Conservation (phyloP, 2,888 invertebrate genomes). For the Nomada ferruginata region DNA sequence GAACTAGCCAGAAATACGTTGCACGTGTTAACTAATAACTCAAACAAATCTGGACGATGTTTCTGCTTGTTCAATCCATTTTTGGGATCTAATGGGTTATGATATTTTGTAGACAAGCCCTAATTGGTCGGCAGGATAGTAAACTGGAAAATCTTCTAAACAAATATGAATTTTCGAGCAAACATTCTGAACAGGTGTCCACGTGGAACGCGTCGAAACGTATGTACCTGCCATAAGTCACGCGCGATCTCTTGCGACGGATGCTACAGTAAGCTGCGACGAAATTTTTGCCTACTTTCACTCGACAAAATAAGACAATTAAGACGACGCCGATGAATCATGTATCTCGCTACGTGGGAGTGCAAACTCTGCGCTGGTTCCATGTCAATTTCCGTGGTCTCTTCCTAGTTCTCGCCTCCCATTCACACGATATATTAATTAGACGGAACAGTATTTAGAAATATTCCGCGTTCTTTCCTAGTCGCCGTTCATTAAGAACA, state of each 20-base stretch:
- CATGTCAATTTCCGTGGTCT: slow-evolving; percentile 71
- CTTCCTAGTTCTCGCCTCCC: slow-evolving; percentile 67
- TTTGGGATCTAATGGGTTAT: slow-evolving; percentile 24
- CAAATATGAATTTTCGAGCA: slow-evolving; percentile 20
- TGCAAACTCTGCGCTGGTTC: slow-evolving; percentile 62
- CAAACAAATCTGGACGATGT: slow-evolving; percentile 51
- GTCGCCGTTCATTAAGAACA: slow-evolving; percentile 14
- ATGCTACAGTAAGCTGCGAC: not conserved
- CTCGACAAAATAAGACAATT: slow-evolving; percentile 58
- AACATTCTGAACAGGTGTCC: slow-evolving; percentile 8
- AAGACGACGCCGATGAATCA: slow-evolving; percentile 58
- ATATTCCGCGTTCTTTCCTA: slow-evolving; percentile 30
- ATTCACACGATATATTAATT: slow-evolving; percentile 71
- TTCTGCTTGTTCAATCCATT: not conserved
- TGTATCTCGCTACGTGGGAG: slow-evolving; percentile 69
- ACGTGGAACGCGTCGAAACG: not conserved
- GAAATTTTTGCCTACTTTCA: slow-evolving; percentile 47
- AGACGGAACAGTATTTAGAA: slow-evolving; percentile 42
- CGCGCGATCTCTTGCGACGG: not conserved
- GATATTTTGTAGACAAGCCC: slow-evolving; percentile 17
- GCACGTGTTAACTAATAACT: slow-evolving; percentile 61
- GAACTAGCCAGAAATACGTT: slow-evolving; percentile 3
- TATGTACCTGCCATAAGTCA: not conserved
- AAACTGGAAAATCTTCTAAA: not conserved
- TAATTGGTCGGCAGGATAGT: slow-evolving; percentile 53